These are phyloP conservation scores for Perizoma affinitatum DNA, from an alignment of 2,888 invertebrate species.

Conservation along the genomic window DNA sequence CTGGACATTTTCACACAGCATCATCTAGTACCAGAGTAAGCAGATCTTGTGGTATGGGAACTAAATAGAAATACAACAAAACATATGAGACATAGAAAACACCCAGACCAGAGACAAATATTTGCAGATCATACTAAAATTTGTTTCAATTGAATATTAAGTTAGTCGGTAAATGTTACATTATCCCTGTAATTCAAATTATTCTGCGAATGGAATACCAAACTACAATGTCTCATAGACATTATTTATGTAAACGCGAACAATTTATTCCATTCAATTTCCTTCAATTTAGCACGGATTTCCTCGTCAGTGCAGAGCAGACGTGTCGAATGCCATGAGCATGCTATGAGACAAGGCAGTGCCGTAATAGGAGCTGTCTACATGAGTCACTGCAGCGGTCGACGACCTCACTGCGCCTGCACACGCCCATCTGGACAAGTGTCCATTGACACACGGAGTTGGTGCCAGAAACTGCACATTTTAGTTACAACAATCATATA, in stretches of 20 bases:
- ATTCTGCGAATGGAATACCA: not conserved
- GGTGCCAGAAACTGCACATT: not conserved
- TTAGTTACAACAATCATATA: not conserved
- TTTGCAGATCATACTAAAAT: no score
- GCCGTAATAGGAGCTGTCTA: constrained; percentile 12
- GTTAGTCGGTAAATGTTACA: not conserved
- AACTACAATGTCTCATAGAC: no score
- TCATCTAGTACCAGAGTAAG: no score
- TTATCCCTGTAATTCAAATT: not conserved
- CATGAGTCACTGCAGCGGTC: constrained; percentile 12
- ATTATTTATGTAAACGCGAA: not conserved
- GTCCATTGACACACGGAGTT: constrained; percentile 1
- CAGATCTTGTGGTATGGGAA: no score
- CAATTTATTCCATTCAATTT: not conserved
- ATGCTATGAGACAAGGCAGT: not conserved
- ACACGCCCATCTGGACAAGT: constrained; percentile 9
- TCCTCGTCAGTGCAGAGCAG: not conserved
- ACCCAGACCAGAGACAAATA: no score
- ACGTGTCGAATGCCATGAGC: not conserved
- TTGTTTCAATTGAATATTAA: no score
- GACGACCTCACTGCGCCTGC: constrained; percentile 14
- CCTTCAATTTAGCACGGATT: not conserved
- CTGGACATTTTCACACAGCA: no score
- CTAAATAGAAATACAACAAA: no score
- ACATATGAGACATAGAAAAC: no score